Conservation (phyloP, 2,888 invertebrate genomes). For the Pantelozetes paolii region DNA sequence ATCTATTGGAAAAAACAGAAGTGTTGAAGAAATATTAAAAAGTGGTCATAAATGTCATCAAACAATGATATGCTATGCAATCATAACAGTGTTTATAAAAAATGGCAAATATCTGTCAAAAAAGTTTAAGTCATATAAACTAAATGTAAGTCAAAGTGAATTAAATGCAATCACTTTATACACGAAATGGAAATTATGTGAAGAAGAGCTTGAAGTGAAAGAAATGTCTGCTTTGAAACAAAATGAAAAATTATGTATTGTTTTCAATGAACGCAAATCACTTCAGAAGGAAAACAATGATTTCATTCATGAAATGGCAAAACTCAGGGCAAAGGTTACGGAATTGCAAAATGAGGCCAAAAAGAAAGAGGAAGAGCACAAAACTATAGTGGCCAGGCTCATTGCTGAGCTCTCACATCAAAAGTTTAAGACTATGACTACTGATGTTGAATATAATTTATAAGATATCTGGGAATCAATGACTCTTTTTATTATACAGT, state of each 20-base stretch:
- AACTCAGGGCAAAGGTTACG: background rate
- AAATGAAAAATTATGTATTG: background rate
- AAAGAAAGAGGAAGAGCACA: constrained; percentile 29
- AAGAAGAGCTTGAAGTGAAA: constrained; percentile 37
- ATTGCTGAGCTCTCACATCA: constrained; percentile 24
- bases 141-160: constrained; percentile 30
- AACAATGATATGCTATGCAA: constrained; percentile 32
- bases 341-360: constrained; percentile 10
- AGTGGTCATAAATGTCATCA: constrained; percentile 13
- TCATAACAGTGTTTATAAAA: constrained; percentile 32
- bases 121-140: constrained; percentile 14
- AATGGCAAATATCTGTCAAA: constrained; percentile 4
- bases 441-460: background rate
- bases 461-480: too few relatives aligned
- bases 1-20: background rate
- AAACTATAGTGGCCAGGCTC: background rate
- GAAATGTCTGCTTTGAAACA: constrained; percentile 22
- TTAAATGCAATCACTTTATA: constrained; percentile 34
- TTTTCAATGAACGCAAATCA: background rate
- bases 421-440: constrained; percentile 25
- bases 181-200: constrained; percentile 41
- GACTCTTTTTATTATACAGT: too few relatives aligned
- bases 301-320: background rate
- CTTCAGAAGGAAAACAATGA: constrained; percentile 16
- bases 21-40: constrained; percentile 30